A percentile compares a stretch with the other conserved stretches of the same genome.
These are phyloP conservation scores for Percina caprodes DNA, from an alignment of 2,113 vertebrate genomes.

Conservation along the genomic window DNA sequence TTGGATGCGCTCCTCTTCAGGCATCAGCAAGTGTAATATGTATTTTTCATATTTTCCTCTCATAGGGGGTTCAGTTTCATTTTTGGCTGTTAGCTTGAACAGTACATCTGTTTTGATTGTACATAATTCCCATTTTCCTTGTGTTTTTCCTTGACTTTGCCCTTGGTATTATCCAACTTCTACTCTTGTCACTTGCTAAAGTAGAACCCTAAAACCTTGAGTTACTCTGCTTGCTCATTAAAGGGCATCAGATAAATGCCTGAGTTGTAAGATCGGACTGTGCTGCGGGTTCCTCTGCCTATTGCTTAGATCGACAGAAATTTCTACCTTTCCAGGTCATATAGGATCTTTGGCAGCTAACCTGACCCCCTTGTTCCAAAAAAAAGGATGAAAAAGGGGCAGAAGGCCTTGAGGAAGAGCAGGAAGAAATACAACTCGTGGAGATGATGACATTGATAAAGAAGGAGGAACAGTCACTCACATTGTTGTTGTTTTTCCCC, in stretches of 20 bases:
- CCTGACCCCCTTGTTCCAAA: neutral
- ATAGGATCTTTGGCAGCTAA: neutral
- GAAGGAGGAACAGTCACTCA: conserved; percentile 16
- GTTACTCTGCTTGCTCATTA: neutral
- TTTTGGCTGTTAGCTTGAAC: conserved; percentile 11
- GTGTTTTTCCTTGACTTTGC: neutral
- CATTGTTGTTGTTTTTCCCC: conserved; percentile 33
- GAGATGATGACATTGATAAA: conserved; percentile 41
- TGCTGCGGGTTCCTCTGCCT: neutral
- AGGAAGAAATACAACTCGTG: conserved; percentile 30
- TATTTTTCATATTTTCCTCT: conserved; percentile 48
- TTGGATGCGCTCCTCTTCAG: conserved; percentile 28
- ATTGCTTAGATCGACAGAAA: neutral
- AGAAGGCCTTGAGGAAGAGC: conserved; percentile 39
- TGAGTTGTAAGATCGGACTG: conserved; percentile 7
- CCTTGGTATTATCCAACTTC: neutral
- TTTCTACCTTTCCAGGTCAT: conserved; percentile 18
- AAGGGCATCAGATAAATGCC: conserved; percentile 11
- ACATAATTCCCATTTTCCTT: neutral
- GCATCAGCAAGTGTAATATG: conserved; percentile 39
- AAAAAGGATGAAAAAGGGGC: neutral
- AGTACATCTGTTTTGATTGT: conserved; percentile 2
- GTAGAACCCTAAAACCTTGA: neutral
- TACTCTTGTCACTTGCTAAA: conserved; percentile 4
- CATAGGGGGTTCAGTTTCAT: neutral